These are phyloP conservation scores for Electrophaes corylata DNA, from an alignment of 2,888 invertebrate genomes.

Conservation along the genomic window DNA sequence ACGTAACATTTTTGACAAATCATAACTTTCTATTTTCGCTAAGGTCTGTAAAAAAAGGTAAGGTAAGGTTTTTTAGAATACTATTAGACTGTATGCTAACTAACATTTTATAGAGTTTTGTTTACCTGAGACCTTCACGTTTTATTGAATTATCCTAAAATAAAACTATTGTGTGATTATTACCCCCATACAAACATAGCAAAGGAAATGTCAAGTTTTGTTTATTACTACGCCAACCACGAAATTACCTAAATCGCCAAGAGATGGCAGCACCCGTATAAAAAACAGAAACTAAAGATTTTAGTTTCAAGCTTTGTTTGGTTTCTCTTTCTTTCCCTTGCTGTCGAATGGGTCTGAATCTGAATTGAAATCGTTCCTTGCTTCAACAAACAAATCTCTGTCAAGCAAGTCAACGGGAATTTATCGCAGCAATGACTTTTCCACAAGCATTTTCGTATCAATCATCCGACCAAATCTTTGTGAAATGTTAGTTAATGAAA, in stretches of 20 bases:
- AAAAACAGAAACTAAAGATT: constrained; percentile 39
- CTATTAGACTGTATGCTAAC: not conserved
- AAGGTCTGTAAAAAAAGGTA: not conserved
- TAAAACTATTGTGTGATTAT: not conserved
- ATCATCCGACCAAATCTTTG: constrained; percentile 33
- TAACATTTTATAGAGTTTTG: not conserved
- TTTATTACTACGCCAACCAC: constrained; percentile 26
- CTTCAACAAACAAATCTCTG: constrained; percentile 36
- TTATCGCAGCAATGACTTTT: constrained; percentile 14
- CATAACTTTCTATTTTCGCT: constrained; percentile 29
- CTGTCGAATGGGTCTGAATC: constrained; percentile 10
- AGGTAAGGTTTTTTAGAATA: not conserved
- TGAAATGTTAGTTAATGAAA: constrained; percentile 45
- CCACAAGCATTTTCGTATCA: constrained; percentile 28
- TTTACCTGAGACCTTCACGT: not conserved
- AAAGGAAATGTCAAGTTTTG: constrained; percentile 49
- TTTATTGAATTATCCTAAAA: not conserved
- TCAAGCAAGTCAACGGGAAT: constrained; percentile 26
- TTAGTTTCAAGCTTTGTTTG: constrained; percentile 54
- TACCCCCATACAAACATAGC: constrained; percentile 59
- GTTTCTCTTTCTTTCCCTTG: constrained; percentile 63
- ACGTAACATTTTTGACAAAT: constrained; percentile 39
- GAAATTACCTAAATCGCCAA: constrained; percentile 28
- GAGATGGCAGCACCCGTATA: constrained; percentile 67
- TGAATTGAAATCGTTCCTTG: constrained; percentile 40